phyloP scores from a whole-genome alignment of 2,113 vertebrate genomes.

The Lycocorax pyrrhopterus region DNA sequence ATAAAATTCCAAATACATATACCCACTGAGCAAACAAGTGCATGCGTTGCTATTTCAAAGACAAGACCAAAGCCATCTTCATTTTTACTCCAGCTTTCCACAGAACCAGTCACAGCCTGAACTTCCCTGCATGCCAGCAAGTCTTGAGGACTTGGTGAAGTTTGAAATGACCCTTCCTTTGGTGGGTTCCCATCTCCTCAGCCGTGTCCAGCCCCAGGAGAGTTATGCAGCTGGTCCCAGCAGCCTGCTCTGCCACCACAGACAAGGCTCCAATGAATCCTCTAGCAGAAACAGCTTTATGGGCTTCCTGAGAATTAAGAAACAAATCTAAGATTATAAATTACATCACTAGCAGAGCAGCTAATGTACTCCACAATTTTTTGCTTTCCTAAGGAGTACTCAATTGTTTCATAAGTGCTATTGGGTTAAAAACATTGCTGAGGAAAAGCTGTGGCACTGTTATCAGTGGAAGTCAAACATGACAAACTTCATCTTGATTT shows the following conservation, averaged over 20 bases:
- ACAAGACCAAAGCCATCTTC: neutral
- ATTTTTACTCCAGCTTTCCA: neutral
- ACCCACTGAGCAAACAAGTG: neutral
- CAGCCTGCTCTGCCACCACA: neutral
- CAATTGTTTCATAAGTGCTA: neutral
- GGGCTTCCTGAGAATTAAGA: neutral
- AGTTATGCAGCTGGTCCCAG: fast-evolving
- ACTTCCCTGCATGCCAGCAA: fast-evolving
- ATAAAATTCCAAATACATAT: neutral
- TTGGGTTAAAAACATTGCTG: neutral
- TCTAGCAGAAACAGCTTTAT: neutral
- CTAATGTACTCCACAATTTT: neutral
- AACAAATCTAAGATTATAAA: neutral
- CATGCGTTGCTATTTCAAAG: neutral
- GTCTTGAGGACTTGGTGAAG: neutral
- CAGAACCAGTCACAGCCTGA: neutral
- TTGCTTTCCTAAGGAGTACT: neutral
- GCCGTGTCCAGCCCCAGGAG: fast-evolving
- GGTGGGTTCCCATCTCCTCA: neutral
- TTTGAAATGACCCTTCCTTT: neutral
- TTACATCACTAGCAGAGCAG: neutral
- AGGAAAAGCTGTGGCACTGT: neutral
- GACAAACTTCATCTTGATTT: neutral
- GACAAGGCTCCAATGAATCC: neutral
- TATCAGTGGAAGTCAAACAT: neutral